Evolutionary conservation across 1,140 invertebrate genomes (phyloP).

Genomic region (Neelides sp.): DNA sequence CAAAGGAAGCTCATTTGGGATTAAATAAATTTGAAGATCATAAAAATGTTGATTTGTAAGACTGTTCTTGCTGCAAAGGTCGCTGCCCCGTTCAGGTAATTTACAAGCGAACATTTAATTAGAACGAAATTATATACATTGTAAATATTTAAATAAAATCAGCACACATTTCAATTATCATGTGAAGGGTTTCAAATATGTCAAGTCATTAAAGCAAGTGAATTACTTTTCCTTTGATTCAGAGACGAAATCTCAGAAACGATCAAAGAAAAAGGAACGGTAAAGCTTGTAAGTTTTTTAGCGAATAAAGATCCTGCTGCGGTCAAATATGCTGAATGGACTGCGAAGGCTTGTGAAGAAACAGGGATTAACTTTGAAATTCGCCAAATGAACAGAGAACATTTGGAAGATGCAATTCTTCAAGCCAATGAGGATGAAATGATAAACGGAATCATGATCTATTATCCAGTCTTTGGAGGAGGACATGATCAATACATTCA

Average conservation of each 20-base stretch:
- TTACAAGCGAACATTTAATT: no score
- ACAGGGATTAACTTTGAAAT: constrained; percentile 23
- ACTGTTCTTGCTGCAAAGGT: no score
- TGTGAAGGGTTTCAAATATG: no score
- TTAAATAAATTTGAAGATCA: no score
- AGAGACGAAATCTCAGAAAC: constrained; percentile 15
- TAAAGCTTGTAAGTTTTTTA: constrained; percentile 24
- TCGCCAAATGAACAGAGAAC: constrained; percentile 13
- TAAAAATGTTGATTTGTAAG: no score
- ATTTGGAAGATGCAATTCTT: constrained; percentile 21
- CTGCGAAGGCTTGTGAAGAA: constrained; percentile 14
- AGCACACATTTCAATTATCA: no score
- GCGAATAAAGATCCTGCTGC: constrained; percentile 23
- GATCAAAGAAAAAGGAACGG: constrained; percentile 13
- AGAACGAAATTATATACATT: no score
- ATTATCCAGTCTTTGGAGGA: constrained; percentile 24
- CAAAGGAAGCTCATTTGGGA: no score
- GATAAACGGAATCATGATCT: constrained; percentile 20
- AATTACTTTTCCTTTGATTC: neutral
- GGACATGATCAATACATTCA: constrained; percentile 26
- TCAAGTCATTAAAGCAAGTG: no score
- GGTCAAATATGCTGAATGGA: constrained; percentile 15
- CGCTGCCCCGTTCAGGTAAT: no score
- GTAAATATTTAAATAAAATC: no score
- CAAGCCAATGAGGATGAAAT: constrained; percentile 20